phyloP scores from a whole-genome alignment of 2,888 invertebrate species.

The Cantharis rustica region DNA sequence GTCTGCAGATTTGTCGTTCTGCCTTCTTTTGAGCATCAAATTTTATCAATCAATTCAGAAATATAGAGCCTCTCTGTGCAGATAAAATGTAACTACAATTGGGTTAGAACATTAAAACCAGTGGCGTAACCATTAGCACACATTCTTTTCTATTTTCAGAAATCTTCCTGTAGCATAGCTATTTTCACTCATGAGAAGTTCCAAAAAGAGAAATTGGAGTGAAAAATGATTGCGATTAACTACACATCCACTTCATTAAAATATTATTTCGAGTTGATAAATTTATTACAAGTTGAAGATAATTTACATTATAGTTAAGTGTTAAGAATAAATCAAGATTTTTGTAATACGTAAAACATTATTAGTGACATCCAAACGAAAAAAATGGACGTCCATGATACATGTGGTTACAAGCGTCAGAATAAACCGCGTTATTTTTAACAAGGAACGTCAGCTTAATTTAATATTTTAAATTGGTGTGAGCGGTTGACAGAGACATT shows the following conservation, averaged over 20 bases:
- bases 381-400: slow-evolving; percentile 9
- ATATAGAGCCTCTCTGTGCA: too few relatives aligned
- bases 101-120: too few relatives aligned
- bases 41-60: too few relatives aligned
- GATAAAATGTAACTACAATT: too few relatives aligned
- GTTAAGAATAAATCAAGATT: slow-evolving; percentile 12
- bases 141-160: neutral
- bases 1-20: too few relatives aligned
- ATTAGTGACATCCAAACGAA: slow-evolving; percentile 1
- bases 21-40: too few relatives aligned
- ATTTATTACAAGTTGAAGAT: slow-evolving; percentile 2
- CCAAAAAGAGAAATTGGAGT: neutral
- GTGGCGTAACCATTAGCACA: neutral
- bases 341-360: slow-evolving; percentile 9
- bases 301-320: slow-evolving; percentile 6
- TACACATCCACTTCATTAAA: neutral
- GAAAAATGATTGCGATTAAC: neutral
- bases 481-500: slow-evolving; percentile 39
- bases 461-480: slow-evolving; percentile 41
- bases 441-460: slow-evolving; percentile 37
- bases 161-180: neutral
- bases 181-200: neutral
- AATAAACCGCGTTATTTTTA: slow-evolving; percentile 36
- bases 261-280: neutral
- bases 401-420: slow-evolving; percentile 31